Conservation (phyloP, 2,797 vertebrate species). For the Sebastes cheni region DNA sequence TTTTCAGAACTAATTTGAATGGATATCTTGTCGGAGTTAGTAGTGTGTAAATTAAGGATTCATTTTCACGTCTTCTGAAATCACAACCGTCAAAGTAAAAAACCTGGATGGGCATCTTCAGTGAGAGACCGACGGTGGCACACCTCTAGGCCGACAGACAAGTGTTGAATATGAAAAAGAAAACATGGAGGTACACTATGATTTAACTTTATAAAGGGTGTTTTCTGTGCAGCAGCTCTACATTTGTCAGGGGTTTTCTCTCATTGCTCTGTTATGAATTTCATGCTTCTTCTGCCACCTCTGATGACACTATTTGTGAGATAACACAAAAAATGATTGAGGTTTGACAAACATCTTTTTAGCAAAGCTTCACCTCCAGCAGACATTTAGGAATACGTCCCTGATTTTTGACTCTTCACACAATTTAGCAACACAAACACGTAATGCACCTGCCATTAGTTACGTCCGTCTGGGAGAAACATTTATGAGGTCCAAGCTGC, state of each 20-base stretch:
- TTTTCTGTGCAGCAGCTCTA: background rate
- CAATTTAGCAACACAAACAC: slow-evolving; percentile 1
- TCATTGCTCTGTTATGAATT: background rate
- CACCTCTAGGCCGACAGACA: background rate
- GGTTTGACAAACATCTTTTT: background rate
- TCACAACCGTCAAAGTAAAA: background rate
- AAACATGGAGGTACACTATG: background rate
- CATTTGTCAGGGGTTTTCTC: background rate
- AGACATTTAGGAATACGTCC: background rate
- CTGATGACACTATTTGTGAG: background rate
- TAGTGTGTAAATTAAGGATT: background rate
- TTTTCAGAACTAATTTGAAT: background rate
- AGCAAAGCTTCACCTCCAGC: background rate
- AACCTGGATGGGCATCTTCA: background rate
- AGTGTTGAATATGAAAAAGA: background rate
- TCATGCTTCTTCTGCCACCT: background rate
- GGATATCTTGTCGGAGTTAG: background rate
- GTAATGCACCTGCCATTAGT: background rate
- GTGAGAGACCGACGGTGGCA: background rate
- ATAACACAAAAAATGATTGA: background rate
- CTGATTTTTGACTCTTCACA: background rate
- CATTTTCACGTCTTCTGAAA: background rate
- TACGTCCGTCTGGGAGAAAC: background rate
- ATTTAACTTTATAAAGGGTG: background rate
- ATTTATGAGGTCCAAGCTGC: slow-evolving; percentile 1